A percentile compares a stretch with the other conserved stretches of the same genome.
phyloP scores from a whole-genome alignment of 2,113 vertebrate species.

The Podocnemis expansa region DNA sequence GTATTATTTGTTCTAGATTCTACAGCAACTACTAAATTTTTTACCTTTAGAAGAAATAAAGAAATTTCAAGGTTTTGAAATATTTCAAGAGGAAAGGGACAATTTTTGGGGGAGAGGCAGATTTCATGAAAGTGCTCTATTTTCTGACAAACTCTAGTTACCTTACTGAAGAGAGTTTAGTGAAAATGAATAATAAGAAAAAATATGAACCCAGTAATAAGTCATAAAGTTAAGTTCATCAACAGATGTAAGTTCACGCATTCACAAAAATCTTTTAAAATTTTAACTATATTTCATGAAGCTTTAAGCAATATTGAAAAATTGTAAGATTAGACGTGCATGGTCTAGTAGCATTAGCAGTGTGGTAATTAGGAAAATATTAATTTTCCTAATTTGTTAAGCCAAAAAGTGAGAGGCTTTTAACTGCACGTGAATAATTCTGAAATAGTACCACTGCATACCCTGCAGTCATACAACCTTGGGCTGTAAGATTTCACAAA shows the following conservation, averaged over 20 bases:
- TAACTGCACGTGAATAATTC: neutral
- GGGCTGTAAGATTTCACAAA: neutral
- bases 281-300: neutral
- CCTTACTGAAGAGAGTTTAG: neutral
- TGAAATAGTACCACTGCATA: neutral
- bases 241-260: neutral
- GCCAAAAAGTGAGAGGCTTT: neutral
- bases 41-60: neutral
- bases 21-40: neutral
- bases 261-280: neutral
- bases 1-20: too few relatives aligned
- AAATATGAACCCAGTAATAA: neutral
- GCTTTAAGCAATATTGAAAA: neutral
- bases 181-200: neutral
- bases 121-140: neutral
- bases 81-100: neutral
- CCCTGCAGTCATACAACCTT: neutral
- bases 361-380: neutral
- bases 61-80: neutral
- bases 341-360: neutral
- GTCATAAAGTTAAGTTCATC: neutral
- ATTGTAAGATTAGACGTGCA: neutral
- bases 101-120: neutral
- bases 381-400: neutral
- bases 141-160: neutral